Evolutionary conservation across 1,140 invertebrate genomes (phyloP), one percentile per base, ranked within the genome.

Genomic region (Drosophila ambigua): DNA sequence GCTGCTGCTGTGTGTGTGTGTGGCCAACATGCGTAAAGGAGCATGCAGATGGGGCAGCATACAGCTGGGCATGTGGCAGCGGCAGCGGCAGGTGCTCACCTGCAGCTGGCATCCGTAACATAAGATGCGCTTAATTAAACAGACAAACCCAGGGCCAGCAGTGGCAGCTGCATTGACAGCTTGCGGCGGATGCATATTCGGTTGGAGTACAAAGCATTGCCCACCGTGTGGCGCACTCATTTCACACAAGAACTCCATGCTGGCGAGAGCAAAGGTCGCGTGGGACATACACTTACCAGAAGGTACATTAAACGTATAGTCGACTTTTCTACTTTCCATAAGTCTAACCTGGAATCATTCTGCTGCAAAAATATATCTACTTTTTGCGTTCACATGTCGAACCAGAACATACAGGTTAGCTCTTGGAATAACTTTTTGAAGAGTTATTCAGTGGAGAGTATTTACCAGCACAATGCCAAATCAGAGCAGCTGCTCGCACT

Each of bases 81-180:
- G 7, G 20, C 67, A 62, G 16, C 16, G n/a, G n/a, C n/a, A n/a
- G 73, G 46, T 80, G 71, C 20, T 20, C 66, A 76, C 9, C 59
- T 54, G 60, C 52, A 62, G 54, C 64, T 63, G 74, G 44, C 74
- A 61, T 39, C 51, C 15, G 57, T 66, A 58, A 49, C 60, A 61
- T 57, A 72, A 72, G 58, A 59, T 72, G 61, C 68, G 68, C 67
- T 55, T 71, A 53, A 77, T 73, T 81, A 63, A 81, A 59, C 74
- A 62, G 69, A 54, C 59, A 63, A 63, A 49, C 39, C 67, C 26
- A 26, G 51, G 64, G 48, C 59, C 71, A 54, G 44, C 31, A 48
- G 51, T 45, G 51, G 35, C 76, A 62, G 62, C 52, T 57, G 76
- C 62, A 65, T 57, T 41, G 23, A 76, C 64, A 57, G 60, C 60